Conservation (phyloP, 2,888 invertebrate species). For the Yponomeuta cagnagella region DNA sequence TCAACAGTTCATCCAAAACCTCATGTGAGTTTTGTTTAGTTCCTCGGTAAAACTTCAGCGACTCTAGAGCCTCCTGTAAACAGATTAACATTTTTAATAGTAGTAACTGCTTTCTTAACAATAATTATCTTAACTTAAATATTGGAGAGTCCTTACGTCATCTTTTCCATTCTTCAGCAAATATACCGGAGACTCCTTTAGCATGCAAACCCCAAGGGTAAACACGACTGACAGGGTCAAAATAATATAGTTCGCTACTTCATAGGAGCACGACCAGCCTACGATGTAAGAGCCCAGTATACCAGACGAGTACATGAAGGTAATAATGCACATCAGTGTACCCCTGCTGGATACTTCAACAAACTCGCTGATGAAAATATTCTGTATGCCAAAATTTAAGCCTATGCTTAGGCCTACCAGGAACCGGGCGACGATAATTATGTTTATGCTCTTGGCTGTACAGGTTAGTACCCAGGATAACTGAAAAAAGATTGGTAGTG, state of each 20-base stretch:
- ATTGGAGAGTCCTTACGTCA: neutral
- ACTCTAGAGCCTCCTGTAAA: constrained; percentile 13
- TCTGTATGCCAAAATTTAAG: neutral
- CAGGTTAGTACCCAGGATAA: neutral
- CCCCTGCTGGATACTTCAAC: neutral
- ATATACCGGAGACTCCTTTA: constrained; percentile 13
- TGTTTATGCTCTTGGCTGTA: neutral
- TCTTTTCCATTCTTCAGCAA: constrained; percentile 3
- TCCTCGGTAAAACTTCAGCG: constrained; percentile 10
- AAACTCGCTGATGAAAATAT: constrained; percentile 4
- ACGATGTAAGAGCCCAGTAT: constrained; percentile 8
- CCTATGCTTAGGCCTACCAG: neutral
- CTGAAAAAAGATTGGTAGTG: neutral
- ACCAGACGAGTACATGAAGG: neutral
- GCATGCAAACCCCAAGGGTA: neutral
- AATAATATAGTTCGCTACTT: constrained; percentile 1
- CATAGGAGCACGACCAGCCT: constrained; percentile 12
- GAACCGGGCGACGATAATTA: neutral
- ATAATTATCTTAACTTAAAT: neutral
- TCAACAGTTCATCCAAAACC: neutral
- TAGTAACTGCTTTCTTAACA: too few relatives aligned
- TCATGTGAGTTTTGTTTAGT: neutral
- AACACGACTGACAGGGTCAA: neutral
- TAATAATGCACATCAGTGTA: neutral
- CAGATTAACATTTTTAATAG: too few relatives aligned